Conservation (phyloP, 2,888 invertebrate species). For the Eristalis arbustorum region DNA sequence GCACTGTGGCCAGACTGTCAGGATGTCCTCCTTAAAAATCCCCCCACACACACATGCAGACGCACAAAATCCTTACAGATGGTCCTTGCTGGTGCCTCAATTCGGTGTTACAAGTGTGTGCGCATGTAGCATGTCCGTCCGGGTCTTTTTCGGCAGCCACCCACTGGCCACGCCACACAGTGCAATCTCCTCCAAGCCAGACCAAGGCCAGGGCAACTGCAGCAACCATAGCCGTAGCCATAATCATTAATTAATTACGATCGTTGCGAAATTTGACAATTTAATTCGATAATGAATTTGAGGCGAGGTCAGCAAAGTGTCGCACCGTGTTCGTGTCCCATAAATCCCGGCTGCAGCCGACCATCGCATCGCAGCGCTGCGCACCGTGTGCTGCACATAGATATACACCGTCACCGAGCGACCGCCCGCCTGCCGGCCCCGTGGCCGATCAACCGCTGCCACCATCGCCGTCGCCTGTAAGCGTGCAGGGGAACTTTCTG, state of each 20-base stretch:
- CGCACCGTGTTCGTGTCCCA: conserved; percentile 67
- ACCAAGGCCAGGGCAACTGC: conserved; percentile 43
- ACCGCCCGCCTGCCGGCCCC: neutral
- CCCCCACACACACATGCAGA: conserved; percentile 4
- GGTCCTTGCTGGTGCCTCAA: conserved; percentile 37
- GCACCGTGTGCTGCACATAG: conserved; percentile 3
- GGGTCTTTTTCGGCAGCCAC: neutral
- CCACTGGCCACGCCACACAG: conserved; percentile 36
- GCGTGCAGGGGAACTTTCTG: conserved; percentile 57
- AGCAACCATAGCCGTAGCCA: conserved; percentile 43
- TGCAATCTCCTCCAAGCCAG: conserved; percentile 64
- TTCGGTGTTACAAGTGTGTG: conserved; percentile 28
- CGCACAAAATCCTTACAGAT: conserved; percentile 55
- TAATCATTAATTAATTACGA: conserved; percentile 71
- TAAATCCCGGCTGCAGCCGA: conserved; percentile 50
- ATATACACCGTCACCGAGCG: neutral
- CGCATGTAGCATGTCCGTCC: conserved; percentile 26
- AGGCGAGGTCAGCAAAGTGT: conserved; percentile 70
- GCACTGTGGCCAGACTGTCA: conserved; percentile 17
- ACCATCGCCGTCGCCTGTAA: neutral
- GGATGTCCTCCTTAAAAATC: conserved; percentile 40
- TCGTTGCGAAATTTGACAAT: conserved; percentile 70
- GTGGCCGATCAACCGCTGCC: neutral
- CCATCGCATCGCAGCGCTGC: neutral
- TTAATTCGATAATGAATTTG: conserved; percentile 71